phyloP scores from a whole-genome alignment of 2,113 vertebrate species.

The Herpailurus yagouaroundi region DNA sequence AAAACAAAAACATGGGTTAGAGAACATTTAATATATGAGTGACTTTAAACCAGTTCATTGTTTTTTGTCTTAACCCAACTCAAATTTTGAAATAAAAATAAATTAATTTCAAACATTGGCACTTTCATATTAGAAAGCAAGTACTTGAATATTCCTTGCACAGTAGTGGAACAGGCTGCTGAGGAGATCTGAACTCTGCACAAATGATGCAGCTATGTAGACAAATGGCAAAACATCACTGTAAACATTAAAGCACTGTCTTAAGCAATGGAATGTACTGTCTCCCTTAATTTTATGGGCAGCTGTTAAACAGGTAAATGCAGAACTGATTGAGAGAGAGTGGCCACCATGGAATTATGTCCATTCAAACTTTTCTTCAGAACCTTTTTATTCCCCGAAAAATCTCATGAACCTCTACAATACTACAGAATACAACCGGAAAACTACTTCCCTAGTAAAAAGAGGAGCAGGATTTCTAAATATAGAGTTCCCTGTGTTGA shows the following conservation, averaged over 20 bases:
- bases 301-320: neutral
- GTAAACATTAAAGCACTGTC: neutral
- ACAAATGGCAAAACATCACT: neutral
- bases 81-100: neutral
- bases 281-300: neutral
- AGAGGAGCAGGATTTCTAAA: neutral
- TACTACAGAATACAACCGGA: neutral
- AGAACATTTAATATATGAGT: neutral
- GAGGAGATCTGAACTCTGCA: neutral
- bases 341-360: neutral
- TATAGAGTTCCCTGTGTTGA: neutral
- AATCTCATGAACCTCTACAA: neutral
- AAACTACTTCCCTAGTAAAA: neutral
- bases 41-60: neutral
- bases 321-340: neutral
- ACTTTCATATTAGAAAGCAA: neutral
- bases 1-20: neutral
- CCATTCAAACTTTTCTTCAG: neutral
- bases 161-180: neutral
- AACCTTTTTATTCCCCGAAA: neutral
- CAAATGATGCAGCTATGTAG: neutral
- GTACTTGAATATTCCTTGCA: neutral
- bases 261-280: neutral
- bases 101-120: neutral
- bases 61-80: neutral